Evolutionary conservation across 2,888 invertebrate species (phyloP), one percentile per base, ranked within the genome.

Genomic region (Drosophila atroscutellata): DNA sequence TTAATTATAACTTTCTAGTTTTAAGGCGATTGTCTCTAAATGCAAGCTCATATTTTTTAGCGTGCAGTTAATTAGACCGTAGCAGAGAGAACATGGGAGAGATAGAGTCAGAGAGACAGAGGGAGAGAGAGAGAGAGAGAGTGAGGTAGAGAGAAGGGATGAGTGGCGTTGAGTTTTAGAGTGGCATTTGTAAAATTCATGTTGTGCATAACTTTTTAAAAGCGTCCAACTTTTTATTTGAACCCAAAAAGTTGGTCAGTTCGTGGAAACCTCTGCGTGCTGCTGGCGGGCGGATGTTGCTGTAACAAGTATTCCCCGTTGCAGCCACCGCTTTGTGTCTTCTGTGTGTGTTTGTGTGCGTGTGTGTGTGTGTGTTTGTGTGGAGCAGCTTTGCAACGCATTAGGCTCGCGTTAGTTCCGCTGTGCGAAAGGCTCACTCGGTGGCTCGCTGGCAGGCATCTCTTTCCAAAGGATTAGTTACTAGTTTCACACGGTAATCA

Each of bases 171-270:
- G 47, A 56, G 54, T 57, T 78, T 56, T 64, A 55, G 72, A 50
- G 77, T 71, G 62, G 61, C 71, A 57, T 55, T 75, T 75, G 80
- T 71, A 61, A 77, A 75, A 72, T 81, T 81, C 81, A 81, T 79
- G 77, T 74, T 80, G 62, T 66, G 59, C 71, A 82, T 62, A 72
- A 82, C 69, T 79, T 80, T 81, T 76, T 72, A 70, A 71, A 81
- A 81, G 72, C 66, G 65, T 7, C 7, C 42, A 76, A 75, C 77
- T 83, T 81, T 81, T 66, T 78, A 57, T 76, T 84, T 69, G 30
- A 24, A 39, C 54, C 50, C 24, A 59, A 75, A 85, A 83, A 61
- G 75, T 86, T 83, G 59, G 47, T 45, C 63, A 75, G 49, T 57
- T 62, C 34, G 20, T 45, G 47, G 15, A 26, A 9, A 49, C 7